Evolutionary conservation across 2,888 invertebrate genomes (phyloP), one percentile per base, ranked within the genome.

Genomic region (Flabesymbios commensalis): DNA sequence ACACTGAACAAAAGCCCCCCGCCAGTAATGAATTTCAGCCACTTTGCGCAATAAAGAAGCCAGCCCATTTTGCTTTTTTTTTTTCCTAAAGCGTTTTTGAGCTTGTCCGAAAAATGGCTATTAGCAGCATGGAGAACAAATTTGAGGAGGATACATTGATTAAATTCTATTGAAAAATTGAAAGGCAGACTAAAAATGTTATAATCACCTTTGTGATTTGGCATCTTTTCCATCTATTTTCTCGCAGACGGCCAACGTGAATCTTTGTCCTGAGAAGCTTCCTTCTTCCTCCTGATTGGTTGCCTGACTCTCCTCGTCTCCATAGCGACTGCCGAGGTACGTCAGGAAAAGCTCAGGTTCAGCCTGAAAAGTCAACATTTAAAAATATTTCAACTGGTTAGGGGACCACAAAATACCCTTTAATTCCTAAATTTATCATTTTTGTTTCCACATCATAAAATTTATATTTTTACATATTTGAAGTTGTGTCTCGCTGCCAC

Each of bases 271-370:
- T 3, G 70, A 66, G 32, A 69, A 69, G 14, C 68, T 43, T 3
- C 70, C 72, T 31, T 54, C 64, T 49, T 73, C 72, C 1, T 69
- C 72, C 39, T 67, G 65, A 52, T 69, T 72, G 4, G 58, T 56
- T 28, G 57, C 51, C 29, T 74, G 72, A 1, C 65, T 67, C 4
- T 74, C 70, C 19, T 74, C 74, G 57, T 72, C 72, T 1, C 72
- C 73, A 53, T 65, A 65, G 57, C 73, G 72, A 49, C 74, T 70
- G 26, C 78, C 79, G 3, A 78, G 69, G 67, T 76, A 80, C 0
- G 81, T 81, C 67, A 81, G 56, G 3, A 72, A 64, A 43, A 78
- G 64, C n/a, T 74, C 73, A 1, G 78, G 75, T 42, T 78, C 69
- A 3, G 72, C 68, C 79, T 80, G 57, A 3, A 68, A 65, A 56